These are phyloP conservation scores for Bombus turneri DNA, from an alignment of 1,140 invertebrate genomes.

Conservation along the genomic window DNA sequence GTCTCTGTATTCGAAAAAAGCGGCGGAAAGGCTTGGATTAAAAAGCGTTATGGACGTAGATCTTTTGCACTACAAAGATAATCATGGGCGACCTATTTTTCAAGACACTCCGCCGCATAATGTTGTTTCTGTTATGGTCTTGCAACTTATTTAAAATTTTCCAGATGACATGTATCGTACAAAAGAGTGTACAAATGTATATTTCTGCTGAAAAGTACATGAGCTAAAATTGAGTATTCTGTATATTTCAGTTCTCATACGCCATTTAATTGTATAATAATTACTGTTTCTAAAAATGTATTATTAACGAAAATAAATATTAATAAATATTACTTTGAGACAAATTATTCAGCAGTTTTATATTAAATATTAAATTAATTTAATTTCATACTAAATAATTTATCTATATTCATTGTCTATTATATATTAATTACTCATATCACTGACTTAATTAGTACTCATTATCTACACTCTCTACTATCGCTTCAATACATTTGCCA, in stretches of 20 bases:
- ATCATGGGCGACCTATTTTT: constrained; percentile 38
- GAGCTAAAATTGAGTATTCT: not conserved
- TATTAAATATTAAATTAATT: not conserved
- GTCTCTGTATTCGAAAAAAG: constrained; percentile 60
- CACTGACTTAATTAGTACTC: not conserved
- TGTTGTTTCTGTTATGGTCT: constrained; percentile 55
- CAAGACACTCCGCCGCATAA: constrained; percentile 46
- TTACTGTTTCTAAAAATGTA: no score
- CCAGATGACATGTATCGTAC: not conserved
- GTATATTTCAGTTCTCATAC: not conserved
- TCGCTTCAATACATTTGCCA: not conserved
- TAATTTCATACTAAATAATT: not conserved
- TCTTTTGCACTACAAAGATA: constrained; percentile 49
- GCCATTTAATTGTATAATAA: not conserved
- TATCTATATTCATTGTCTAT: not conserved
- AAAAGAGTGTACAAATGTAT: not conserved
- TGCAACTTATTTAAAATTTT: not conserved
- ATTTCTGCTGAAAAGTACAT: not conserved
- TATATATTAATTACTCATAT: not conserved
- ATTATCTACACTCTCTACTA: not conserved
- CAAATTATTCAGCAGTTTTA: not conserved
- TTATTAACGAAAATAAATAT: not conserved
- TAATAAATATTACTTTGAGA: not conserved
- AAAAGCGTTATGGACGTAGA: constrained; percentile 52
- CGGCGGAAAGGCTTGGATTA: constrained; percentile 55